Evolutionary conservation across 1,140 invertebrate species (phyloP).

Genomic region (Antheraea pernyi): DNA sequence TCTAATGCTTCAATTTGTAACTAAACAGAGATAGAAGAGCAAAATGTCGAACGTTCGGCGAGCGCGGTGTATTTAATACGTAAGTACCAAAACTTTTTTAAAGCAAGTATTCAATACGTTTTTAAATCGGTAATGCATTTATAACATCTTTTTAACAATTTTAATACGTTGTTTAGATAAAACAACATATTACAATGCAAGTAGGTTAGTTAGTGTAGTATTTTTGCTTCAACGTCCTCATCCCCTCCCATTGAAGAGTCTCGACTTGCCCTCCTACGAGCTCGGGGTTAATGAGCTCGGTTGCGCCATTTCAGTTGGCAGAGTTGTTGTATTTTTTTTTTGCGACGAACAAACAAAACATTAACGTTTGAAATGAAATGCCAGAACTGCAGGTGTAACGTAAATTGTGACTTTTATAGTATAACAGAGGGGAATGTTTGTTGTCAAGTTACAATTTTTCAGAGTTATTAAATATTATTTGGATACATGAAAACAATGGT

Average conservation of each 20-base stretch:
- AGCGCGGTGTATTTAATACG: no score
- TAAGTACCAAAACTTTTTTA: no score
- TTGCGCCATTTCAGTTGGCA: slow-evolving; percentile 23
- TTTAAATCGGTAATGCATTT: neutral
- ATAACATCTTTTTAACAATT: neutral
- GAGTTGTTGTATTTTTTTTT: slow-evolving; percentile 16
- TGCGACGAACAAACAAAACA: slow-evolving; percentile 18
- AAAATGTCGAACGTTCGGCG: no score
- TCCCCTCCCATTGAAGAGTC: slow-evolving; percentile 8
- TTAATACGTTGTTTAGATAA: neutral
- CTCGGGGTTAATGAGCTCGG: slow-evolving; percentile 23
- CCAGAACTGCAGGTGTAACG: slow-evolving; percentile 9
- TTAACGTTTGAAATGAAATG: slow-evolving; percentile 16
- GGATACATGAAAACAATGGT: no score
- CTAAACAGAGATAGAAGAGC: no score
- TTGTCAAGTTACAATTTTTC: neutral
- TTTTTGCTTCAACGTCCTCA: slow-evolving; percentile 6
- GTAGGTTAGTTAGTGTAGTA: slow-evolving; percentile 12
- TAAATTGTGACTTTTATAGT: neutral
- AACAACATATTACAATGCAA: slow-evolving; percentile 3
- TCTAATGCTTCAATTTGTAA: no score
- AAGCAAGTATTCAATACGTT: no score
- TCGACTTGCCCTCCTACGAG: slow-evolving; percentile 11
- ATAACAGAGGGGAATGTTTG: neutral
- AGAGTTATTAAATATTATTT: no score